These are phyloP conservation scores for Colistium nudipinnis DNA, from an alignment of 2,113 vertebrate species.

Conservation along the genomic window DNA sequence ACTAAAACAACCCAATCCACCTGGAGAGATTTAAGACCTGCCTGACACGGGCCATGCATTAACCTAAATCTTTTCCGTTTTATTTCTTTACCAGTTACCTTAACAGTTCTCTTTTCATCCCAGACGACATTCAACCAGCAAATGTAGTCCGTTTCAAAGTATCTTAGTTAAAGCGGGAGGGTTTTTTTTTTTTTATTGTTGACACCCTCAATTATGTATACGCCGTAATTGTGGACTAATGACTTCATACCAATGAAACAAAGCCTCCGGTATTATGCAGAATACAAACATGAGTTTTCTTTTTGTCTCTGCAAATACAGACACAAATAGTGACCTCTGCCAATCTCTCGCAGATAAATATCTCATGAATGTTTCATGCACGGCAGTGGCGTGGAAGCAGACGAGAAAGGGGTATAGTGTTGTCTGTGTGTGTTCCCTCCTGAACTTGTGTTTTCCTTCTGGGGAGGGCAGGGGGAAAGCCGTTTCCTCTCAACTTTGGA, in stretches of 20 bases:
- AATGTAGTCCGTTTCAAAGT: not conserved
- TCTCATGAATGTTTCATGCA: slow-evolving; percentile 49
- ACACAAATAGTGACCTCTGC: slow-evolving; percentile 39
- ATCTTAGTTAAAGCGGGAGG: not conserved
- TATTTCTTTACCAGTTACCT: too few species aligned
- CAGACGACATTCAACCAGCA: not conserved
- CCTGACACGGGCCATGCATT: too few species aligned
- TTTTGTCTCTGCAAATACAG: slow-evolving; percentile 25
- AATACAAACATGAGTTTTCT: not conserved
- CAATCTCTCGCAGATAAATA: slow-evolving; percentile 31
- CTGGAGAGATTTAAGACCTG: too few species aligned
- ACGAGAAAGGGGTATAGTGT: slow-evolving; percentile 26
- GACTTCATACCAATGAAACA: not conserved
- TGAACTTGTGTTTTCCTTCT: slow-evolving; percentile 42
- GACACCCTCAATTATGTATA: not conserved
- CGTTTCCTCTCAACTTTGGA: slow-evolving; percentile 58
- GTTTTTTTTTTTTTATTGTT: not conserved
- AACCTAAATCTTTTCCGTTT: too few species aligned
- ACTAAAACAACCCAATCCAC: too few species aligned
- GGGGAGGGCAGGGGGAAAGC: slow-evolving; percentile 39
- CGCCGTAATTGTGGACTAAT: not conserved
- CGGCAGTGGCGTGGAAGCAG: slow-evolving; percentile 19
- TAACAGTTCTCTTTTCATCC: not conserved
- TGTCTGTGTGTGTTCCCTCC: slow-evolving; percentile 35
- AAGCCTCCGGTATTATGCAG: not conserved